Evolutionary conservation across 2,888 invertebrate genomes (phyloP).

Genomic region (Pardosa pseudoannulata): DNA sequence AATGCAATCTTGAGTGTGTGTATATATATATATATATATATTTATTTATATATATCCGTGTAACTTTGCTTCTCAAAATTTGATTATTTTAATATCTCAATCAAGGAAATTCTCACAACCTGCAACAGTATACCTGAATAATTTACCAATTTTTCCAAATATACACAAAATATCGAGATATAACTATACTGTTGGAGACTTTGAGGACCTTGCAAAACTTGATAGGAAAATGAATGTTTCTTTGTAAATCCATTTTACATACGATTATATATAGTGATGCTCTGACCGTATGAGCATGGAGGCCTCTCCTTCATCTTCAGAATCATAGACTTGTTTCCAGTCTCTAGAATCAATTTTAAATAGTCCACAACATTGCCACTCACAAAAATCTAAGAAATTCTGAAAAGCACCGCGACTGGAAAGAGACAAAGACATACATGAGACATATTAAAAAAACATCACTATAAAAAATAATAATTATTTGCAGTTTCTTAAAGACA

Average conservation of each 20-base stretch:
- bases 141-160: not conserved
- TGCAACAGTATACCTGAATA: constrained; percentile 6
- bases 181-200: constrained; percentile 5
- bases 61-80: not conserved
- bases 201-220: not conserved
- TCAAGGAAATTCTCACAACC: not conserved
- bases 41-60: not conserved
- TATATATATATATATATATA: not conserved
- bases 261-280: constrained; percentile 62
- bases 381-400: constrained; percentile 91
- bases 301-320: constrained; percentile 74
- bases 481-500: too few species aligned
- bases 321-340: constrained; percentile 81
- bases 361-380: constrained; percentile 86
- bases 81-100: not conserved
- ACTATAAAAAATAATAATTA: too few species aligned
- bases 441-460: not conserved
- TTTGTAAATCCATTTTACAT: not conserved
- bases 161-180: not conserved
- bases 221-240: not conserved
- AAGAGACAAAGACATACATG: not conserved
- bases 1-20: constrained; percentile 18
- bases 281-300: constrained; percentile 36
- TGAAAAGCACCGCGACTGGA: constrained; percentile 87
- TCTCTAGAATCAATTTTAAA: constrained; percentile 85